Percentiles rank a stretch among this genome's conserved stretches.
Evolutionary conservation across 2,888 invertebrate genomes (phyloP).

Genomic region (Neoaliturus tenellus): DNA sequence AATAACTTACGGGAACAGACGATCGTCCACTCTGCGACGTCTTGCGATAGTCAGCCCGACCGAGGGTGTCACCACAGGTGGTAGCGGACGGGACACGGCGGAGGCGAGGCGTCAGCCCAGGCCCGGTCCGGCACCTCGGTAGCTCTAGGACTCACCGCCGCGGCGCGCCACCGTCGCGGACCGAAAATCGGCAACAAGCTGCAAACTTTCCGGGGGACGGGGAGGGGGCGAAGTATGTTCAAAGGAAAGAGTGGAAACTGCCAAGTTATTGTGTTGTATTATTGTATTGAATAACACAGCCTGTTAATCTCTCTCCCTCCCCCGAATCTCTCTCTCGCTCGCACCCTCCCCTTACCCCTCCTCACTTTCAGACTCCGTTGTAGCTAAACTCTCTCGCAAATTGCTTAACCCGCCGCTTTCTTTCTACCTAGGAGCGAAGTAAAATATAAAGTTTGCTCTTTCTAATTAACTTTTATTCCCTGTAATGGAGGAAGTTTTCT

Average conservation of each 20-base stretch:
- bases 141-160: not conserved
- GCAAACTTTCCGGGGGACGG: not conserved
- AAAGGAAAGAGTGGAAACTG: slow-evolving; percentile 46
- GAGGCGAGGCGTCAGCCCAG: not conserved
- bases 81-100: not conserved
- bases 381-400: slow-evolving; percentile 46
- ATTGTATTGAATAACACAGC: slow-evolving; percentile 51
- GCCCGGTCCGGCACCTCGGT: slow-evolving; percentile 5
- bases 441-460: slow-evolving; percentile 46
- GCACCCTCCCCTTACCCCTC: not conserved
- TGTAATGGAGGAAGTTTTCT: slow-evolving; percentile 35
- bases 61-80: not conserved
- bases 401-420: slow-evolving; percentile 49
- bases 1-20: slow-evolving; percentile 47
- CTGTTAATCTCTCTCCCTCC: slow-evolving; percentile 37
- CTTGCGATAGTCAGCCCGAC: not conserved
- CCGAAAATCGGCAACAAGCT: not conserved
- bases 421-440: slow-evolving; percentile 32
- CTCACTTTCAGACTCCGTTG: not conserved
- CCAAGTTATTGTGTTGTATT: slow-evolving; percentile 51
- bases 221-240: slow-evolving; percentile 35
- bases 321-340: not conserved
- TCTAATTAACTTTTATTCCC: slow-evolving; percentile 53
- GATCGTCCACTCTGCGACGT: slow-evolving; percentile 21
- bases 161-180: not conserved